phyloP scores from a whole-genome alignment of 2,888 invertebrate species.

The Dryocosmus kuriphilus region DNA sequence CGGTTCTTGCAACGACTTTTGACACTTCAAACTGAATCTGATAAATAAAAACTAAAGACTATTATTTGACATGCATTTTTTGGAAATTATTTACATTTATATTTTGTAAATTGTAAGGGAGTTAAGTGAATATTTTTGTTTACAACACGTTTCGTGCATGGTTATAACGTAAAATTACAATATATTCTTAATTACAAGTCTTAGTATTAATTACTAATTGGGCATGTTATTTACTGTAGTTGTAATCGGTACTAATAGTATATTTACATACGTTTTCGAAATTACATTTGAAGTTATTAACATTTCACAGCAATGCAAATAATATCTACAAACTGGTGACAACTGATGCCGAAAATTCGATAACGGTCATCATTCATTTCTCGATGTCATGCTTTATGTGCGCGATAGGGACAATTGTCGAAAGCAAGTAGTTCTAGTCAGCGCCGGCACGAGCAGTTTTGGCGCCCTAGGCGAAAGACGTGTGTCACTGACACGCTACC shows the following conservation, averaged over 20 bases:
- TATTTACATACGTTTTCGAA: slow-evolving; percentile 15
- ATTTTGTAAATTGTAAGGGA: neutral
- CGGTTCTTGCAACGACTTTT: slow-evolving; percentile 48
- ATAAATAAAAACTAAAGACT: slow-evolving; percentile 7
- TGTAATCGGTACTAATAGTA: slow-evolving; percentile 8
- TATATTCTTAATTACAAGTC: neutral
- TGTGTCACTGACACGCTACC: no score
- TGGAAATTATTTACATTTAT: no score
- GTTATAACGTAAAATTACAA: neutral
- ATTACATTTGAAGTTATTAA: slow-evolving; percentile 4
- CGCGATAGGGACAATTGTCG: no score
- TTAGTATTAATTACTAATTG: neutral
- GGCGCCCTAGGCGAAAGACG: no score
- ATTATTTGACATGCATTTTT: no score
- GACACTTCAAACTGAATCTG: slow-evolving; percentile 37
- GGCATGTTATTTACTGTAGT: slow-evolving; percentile 5
- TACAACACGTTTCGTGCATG: neutral
- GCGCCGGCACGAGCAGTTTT: no score
- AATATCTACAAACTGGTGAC: no score
- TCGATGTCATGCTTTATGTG: no score
- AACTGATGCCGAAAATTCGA: no score
- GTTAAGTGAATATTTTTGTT: neutral
- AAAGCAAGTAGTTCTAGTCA: no score
- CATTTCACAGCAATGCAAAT: neutral
- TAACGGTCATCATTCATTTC: no score